Percentiles rank a stretch among this genome's conserved stretches.
Conservation (phyloP, 2,797 vertebrate species). For the Epinephelus malabaricus region DNA sequence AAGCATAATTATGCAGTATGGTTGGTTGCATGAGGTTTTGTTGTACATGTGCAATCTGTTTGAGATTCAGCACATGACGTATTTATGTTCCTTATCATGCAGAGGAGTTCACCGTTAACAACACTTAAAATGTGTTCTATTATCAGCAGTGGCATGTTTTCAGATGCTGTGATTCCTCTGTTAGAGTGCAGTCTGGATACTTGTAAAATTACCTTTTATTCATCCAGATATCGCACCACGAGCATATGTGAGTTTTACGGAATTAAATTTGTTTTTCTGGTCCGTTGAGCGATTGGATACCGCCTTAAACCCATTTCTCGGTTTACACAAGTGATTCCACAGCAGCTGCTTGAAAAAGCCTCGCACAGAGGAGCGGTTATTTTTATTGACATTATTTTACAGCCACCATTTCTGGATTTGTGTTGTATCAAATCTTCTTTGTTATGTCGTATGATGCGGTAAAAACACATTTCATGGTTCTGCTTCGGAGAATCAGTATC, state of each 20-base stretch:
- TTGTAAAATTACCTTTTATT: not conserved
- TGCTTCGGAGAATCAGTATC: not conserved
- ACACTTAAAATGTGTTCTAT: not conserved
- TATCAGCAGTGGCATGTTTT: not conserved
- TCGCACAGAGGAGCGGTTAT: not conserved
- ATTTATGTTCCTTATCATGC: conserved; percentile 32
- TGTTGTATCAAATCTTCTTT: conserved; percentile 4
- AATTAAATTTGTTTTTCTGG: conserved; percentile 1
- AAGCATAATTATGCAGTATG: conserved; percentile 31
- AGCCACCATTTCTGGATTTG: not conserved
- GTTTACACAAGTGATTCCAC: conserved; percentile 30
- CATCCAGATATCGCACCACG: not conserved
- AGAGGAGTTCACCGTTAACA: conserved; percentile 9
- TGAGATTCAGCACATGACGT: not conserved
- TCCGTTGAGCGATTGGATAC: conserved; percentile 17
- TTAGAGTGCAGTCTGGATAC: not conserved
- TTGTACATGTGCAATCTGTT: not conserved
- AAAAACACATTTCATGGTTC: not conserved
- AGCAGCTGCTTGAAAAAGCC: conserved; percentile 19
- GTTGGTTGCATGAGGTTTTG: conserved; percentile 25
- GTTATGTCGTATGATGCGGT: not conserved
- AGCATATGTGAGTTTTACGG: conserved; percentile 2
- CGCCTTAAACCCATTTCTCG: conserved; percentile 18
- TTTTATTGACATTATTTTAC: conserved; percentile 29
- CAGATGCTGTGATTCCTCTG: not conserved